Evolutionary conservation across 2,888 invertebrate species (phyloP).

Genomic region (Plusia festucae): DNA sequence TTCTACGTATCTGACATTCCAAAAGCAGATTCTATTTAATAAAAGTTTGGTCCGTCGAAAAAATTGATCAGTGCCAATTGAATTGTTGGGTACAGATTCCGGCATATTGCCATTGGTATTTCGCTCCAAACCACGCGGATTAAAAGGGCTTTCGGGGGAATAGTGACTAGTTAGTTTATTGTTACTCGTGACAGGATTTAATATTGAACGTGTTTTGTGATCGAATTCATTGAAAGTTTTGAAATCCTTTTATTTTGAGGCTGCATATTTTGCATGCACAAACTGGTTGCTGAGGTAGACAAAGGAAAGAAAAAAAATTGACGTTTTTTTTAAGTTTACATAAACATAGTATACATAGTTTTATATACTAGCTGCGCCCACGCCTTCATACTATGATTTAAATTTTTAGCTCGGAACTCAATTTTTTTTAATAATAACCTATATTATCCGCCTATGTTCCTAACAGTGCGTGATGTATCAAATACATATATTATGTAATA

Average conservation of each 20-base stretch:
- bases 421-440: too few relatives aligned
- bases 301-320: neutral
- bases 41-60: slow-evolving; percentile 36
- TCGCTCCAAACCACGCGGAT: slow-evolving; percentile 52
- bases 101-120: slow-evolving; percentile 57
- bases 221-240: slow-evolving; percentile 39
- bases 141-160: slow-evolving; percentile 53
- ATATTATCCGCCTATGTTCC: too few relatives aligned
- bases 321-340: neutral
- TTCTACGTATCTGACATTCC: slow-evolving; percentile 21
- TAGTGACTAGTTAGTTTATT: slow-evolving; percentile 60
- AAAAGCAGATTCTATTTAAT: slow-evolving; percentile 20
- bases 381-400: too few relatives aligned
- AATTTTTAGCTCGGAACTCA: too few relatives aligned
- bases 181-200: slow-evolving; percentile 55
- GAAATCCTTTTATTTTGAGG: slow-evolving; percentile 26
- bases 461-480: too few relatives aligned
- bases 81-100: slow-evolving; percentile 55
- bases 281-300: slow-evolving; percentile 15
- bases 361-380: too few relatives aligned
- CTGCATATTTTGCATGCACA: slow-evolving; percentile 19
- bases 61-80: slow-evolving; percentile 50
- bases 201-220: slow-evolving; percentile 52
- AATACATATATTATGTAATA: too few relatives aligned
- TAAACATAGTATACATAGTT: too few relatives aligned